Evolutionary conservation across 1,140 invertebrate genomes (phyloP).

Genomic region (Zaprionus africanus): DNA sequence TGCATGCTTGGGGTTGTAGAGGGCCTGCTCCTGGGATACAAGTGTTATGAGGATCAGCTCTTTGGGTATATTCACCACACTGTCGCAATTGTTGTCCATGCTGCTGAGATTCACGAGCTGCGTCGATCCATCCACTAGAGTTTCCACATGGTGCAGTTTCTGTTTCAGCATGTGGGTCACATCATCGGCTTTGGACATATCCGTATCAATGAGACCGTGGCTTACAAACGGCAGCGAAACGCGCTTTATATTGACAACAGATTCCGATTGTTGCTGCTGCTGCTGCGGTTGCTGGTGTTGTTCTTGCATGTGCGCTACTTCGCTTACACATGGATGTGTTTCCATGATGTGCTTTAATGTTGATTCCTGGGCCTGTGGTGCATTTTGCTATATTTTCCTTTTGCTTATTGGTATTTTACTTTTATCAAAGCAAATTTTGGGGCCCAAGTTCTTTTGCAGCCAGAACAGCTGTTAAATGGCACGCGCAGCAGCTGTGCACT

Average conservation of each 20-base stretch:
- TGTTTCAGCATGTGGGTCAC: slow-evolving; percentile 33
- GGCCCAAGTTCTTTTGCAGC: slow-evolving; percentile 42
- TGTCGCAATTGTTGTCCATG: slow-evolving; percentile 54
- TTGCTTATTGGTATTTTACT: slow-evolving; percentile 47
- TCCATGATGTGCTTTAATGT: slow-evolving; percentile 46
- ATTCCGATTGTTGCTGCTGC: slow-evolving; percentile 23
- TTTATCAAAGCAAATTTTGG: slow-evolving; percentile 54
- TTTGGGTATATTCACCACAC: slow-evolving; percentile 64
- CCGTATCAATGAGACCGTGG: slow-evolving; percentile 25
- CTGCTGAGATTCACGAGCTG: slow-evolving; percentile 55
- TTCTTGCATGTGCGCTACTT: slow-evolving; percentile 56
- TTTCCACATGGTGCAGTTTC: slow-evolving; percentile 23
- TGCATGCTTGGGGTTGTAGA: slow-evolving; percentile 78
- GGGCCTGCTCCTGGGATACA: slow-evolving; percentile 73
- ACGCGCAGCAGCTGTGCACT: slow-evolving; percentile 42
- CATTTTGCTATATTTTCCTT: slow-evolving; percentile 33
- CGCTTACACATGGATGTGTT: slow-evolving; percentile 54
- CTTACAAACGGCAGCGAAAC: slow-evolving; percentile 35
- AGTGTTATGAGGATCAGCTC: slow-evolving; percentile 75
- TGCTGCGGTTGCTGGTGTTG: slow-evolving; percentile 40
- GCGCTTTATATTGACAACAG: slow-evolving; percentile 38
- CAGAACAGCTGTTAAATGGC: slow-evolving; percentile 53
- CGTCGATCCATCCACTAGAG: slow-evolving; percentile 1
- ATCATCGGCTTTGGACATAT: slow-evolving; percentile 22
- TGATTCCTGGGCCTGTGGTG: slow-evolving; percentile 3